Base-by-base conservation (phyloP, 2,113 vertebrate species). In the Muntiacus reevesi region DNA sequence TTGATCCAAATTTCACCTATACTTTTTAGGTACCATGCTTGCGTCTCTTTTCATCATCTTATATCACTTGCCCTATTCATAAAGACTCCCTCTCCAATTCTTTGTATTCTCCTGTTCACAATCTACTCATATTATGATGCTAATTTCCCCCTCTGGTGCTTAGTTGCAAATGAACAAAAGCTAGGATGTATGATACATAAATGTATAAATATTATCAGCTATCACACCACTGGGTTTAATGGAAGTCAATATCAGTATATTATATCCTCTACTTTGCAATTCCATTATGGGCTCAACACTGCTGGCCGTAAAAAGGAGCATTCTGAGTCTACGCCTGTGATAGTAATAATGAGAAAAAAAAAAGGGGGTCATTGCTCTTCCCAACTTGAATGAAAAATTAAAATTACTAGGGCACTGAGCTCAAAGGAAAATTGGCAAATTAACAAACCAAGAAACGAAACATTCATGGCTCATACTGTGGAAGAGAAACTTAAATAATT, bases 401-500 rank as follows among this genome's bases (percentile, higher is more conserved):
- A 99, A 99, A 99, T 97, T 98, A 96, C 95, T 93, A 98, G 97
- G 97, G 96, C 97, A 98, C 95, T 98, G 98, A 98, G 98, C 98
- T 98, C 98, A 98, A 98, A 99, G 98, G 98, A 98, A 99, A 99
- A 98, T 76, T 97, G 98, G 98, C 97, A 99, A 99, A 99, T 99
- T 98, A 99, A 98, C 96, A 98, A 98, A 98, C 98, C 90, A 97
- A 98, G 98, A 98, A 98, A 98, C 98, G 98, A 98, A 99, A 98
- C 98, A 98, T 98, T 98, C 97, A 98, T 98, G 98, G 96, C 87
- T 98, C 91, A 92, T 92, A 95, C 96, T 98, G 96, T 98, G 95
- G 98, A 99, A 99, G 98, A 97, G 97, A 98, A 98, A 98, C 97
- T 98, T 98, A 99, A 99, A 99, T 99, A 98, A 98, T 98, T 99